Base-by-base conservation (phyloP, 2,888 invertebrate genomes). In the Tholera decimalis region DNA sequence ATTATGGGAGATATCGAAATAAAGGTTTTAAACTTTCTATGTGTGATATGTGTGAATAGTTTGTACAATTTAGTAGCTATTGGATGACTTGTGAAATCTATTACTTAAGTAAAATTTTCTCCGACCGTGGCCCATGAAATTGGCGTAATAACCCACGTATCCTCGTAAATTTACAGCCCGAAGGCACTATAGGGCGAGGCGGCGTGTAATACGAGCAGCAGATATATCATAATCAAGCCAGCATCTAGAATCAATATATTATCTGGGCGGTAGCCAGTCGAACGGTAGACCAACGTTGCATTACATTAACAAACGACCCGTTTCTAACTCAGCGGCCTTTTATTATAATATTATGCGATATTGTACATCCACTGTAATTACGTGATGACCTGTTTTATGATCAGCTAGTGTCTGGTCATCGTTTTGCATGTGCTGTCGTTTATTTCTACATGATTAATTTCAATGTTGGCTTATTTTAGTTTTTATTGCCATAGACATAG, bases 191-290 rank as follows among this genome's bases (percentile, higher is more conserved):
- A 79, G 77, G 76, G 65, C 72, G 64, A 69, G 63, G 75, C 70
- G 57, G 69, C 66, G 70, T 75, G 80, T 83, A 83, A 86, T 84
- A 83, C 71, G 76, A 79, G 71, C 79, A 70, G 78, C 72, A 80
- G 79, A 85, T 88, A 87, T 88, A 88, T 88, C 85, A 88, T 88
- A 89, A 88, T 88, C 86, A 86, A 83, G 83, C 68, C 77, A 82
- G 77, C 78, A 83, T 88, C 86, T 87, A 83, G 82, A 72, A 79
- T 79, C 85, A 79, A 86, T 88, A 86, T 83, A 86, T 88, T 87
- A 85, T 80, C 74, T 64, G 61, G 63, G 79, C 79, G 81, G 80
- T 80, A 71, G 69, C 76, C 69, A 70, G 80, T 77, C 79, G 74
- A 66, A 86, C 88, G 78, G 88, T 88, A 88, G 88, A 83, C 73